Base-by-base conservation (phyloP, 2,888 invertebrate species). In the Drosophila buzzatii region DNA sequence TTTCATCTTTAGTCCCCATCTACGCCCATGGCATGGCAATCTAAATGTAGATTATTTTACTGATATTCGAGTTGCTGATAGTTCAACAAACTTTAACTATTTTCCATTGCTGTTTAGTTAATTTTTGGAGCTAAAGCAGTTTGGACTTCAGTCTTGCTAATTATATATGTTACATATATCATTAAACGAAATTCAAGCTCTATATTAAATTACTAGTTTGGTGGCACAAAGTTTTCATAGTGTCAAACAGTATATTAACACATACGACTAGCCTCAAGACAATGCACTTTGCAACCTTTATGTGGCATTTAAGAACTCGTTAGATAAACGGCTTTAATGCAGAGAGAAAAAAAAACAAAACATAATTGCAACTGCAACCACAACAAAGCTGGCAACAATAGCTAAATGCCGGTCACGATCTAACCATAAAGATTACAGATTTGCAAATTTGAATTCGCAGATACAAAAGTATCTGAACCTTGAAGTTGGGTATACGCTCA, bases 321-420 rank as follows among this genome's bases (percentile, higher is more conserved):
- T 56, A 35, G 37, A 10, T 41, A 18, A n/a, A 52, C 52, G 42
- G 44, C 63, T 23, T n/a, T 53, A 70, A 61, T 82, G 70, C 52
- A 59, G 62, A 74, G 49, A 18, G 31, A 27, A 12, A 9, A 12
- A 7, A n/a, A 18, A 5, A 23, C 14, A 31, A 7, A 12, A 18
- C 31, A 18, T 18, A 8, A 18, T 9, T 49, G 41, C 57, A 59
- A 69, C 49, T 45, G 68, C 76, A 49, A n/a, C 49, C 42, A 14
- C 27, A 35, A 20, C 27, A 27, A 55, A 37, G 45, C 33, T 20
- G 16, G 35, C 23, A 59, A 70, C 64, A 74, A 65, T 67, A 64
- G 66, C 33, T 56, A 61, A 79, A 64, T 67, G 65, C 84, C 78
- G 68, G 70, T 87, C 88, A 82, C 85, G 87, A 82, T 85, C 69